phyloP scores from a whole-genome alignment of 2,113 vertebrate genomes.

The Theristicus caerulescens region DNA sequence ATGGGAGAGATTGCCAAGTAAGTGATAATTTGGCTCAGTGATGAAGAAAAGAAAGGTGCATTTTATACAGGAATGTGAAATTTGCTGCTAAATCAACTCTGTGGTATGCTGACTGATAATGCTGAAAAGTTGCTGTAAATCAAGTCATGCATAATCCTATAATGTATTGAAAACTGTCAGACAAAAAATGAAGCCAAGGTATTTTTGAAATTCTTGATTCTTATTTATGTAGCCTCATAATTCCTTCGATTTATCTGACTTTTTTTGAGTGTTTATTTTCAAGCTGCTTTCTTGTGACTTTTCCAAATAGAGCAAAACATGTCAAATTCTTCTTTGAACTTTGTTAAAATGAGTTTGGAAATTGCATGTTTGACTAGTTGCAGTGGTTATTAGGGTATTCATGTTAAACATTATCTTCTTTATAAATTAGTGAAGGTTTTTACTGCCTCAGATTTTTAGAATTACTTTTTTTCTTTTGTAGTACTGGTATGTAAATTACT shows the following conservation, averaged over 20 bases:
- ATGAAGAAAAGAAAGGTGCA: constrained; percentile 70
- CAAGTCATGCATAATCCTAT: not conserved
- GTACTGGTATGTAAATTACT: not conserved
- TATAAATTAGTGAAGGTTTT: not conserved
- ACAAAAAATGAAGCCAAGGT: not conserved
- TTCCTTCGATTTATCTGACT: not conserved
- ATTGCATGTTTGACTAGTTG: not conserved
- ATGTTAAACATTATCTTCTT: not conserved
- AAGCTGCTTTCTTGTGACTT: not conserved
- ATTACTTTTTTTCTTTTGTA: not conserved
- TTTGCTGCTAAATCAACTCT: constrained; percentile 46
- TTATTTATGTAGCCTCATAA: not conserved
- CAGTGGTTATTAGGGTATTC: not conserved
- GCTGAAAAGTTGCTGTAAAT: not conserved
- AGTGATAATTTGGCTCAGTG: constrained; percentile 82
- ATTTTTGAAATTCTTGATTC: not conserved
- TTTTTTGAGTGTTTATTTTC: not conserved
- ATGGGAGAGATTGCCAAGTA: constrained; percentile 98
- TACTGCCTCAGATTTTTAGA: not conserved
- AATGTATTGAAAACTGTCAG: not conserved
- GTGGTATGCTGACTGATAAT: not conserved
- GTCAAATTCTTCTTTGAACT: not conserved
- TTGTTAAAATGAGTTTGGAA: not conserved
- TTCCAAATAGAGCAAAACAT: not conserved
- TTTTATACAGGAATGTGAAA: constrained; percentile 62